Percentiles rank a stretch among this genome's conserved stretches.
These are phyloP conservation scores for Pseudochromis fuscus DNA, from an alignment of 2,797 vertebrate species.

Conservation along the genomic window DNA sequence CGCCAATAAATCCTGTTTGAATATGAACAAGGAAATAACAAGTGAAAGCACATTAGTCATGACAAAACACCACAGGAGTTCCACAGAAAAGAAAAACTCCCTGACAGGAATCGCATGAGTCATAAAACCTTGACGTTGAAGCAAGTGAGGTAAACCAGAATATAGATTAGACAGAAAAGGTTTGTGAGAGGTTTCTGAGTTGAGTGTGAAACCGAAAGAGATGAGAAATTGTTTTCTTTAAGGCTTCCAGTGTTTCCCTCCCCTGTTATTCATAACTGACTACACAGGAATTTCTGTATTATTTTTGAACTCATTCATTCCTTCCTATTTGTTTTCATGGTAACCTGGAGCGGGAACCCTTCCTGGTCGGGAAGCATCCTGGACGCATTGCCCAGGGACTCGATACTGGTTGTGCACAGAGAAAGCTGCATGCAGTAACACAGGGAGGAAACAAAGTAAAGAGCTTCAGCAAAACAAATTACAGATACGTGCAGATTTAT, in stretches of 20 bases:
- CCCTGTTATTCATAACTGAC: neutral
- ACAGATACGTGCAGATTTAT: neutral
- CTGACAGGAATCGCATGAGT: neutral
- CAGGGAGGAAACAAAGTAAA: conserved; percentile 2
- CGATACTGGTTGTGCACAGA: neutral
- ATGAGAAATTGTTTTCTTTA: neutral
- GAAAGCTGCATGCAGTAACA: neutral
- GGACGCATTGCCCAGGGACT: neutral
- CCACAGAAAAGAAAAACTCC: neutral
- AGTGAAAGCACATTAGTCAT: neutral
- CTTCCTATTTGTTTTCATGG: conserved; percentile 3
- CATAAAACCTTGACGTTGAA: conserved; percentile 3
- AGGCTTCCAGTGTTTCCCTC: neutral
- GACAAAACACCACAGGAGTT: conserved; percentile 2
- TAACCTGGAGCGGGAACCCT: neutral
- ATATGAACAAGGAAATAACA: conserved; percentile 1
- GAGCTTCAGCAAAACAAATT: neutral
- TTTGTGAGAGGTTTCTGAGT: neutral
- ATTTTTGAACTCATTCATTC: conserved; percentile 13
- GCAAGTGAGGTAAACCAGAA: neutral
- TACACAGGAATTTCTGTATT: conserved; percentile 16
- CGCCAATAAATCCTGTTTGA: neutral
- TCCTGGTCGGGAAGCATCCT: neutral
- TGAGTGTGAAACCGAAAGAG: neutral
- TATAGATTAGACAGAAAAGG: conserved; percentile 12